Percentiles rank a stretch among this genome's conserved stretches.
Evolutionary conservation across 2,113 vertebrate genomes (phyloP).

Genomic region (Coracopsis vasa): DNA sequence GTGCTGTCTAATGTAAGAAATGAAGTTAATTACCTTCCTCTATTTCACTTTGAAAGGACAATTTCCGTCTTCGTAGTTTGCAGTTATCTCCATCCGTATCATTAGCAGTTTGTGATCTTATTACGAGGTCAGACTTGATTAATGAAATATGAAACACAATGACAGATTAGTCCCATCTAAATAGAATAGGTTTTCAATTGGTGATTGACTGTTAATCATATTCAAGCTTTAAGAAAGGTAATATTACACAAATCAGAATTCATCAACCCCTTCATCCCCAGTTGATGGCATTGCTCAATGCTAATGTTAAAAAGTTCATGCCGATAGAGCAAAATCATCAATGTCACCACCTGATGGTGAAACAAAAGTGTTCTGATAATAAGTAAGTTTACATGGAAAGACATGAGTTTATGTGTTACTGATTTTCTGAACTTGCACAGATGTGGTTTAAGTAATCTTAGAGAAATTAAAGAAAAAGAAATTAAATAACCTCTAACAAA

Average conservation of each 20-base stretch:
- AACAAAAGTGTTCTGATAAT: not conserved
- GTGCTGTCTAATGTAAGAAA: constrained; percentile 47
- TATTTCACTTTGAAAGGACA: constrained; percentile 89
- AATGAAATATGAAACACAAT: constrained; percentile 64
- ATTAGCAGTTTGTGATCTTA: constrained; percentile 76
- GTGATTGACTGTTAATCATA: constrained; percentile 24
- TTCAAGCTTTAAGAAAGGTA: constrained; percentile 19
- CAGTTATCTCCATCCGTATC: constrained; percentile 83
- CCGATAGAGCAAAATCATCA: not conserved
- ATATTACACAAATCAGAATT: not conserved
- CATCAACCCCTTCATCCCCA: not conserved
- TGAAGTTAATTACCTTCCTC: constrained; percentile 82
- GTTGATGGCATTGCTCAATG: not conserved
- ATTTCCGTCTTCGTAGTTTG: constrained; percentile 84
- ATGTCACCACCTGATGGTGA: not conserved
- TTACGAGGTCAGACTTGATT: constrained; percentile 75
- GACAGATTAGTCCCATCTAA: constrained; percentile 54
- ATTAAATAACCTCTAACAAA: not conserved
- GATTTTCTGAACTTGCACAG: not conserved
- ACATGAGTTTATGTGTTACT: not conserved
- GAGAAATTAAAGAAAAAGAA: not conserved
- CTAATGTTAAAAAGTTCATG: not conserved
- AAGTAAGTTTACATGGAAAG: constrained; percentile 4
- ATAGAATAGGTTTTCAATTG: constrained; percentile 1
- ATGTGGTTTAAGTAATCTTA: not conserved